Conservation (phyloP, 2,797 vertebrate genomes). For the Acridotheres tristis region DNA sequence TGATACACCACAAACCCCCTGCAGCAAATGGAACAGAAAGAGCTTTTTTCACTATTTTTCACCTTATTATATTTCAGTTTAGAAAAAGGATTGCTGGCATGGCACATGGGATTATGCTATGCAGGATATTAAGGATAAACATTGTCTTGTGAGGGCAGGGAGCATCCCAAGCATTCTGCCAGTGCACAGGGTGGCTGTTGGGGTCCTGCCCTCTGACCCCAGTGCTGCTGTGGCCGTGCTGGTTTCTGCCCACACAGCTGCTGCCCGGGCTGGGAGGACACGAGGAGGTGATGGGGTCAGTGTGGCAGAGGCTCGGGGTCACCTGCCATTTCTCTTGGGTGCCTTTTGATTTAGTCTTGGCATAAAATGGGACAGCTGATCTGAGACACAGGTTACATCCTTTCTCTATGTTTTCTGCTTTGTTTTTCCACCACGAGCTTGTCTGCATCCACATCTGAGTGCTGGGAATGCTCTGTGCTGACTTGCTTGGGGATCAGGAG, state of each 20-base stretch:
- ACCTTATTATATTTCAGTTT: neutral
- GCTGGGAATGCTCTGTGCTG: neutral
- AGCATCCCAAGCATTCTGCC: neutral
- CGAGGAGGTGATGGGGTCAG: neutral
- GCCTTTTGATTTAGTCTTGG: neutral
- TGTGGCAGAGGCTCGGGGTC: accelerated
- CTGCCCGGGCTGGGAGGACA: accelerated
- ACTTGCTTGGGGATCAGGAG: neutral
- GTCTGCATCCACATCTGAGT: neutral
- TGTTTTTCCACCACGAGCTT: neutral
- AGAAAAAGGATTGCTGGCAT: neutral
- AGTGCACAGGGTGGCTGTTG: accelerated
- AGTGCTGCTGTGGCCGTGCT: neutral
- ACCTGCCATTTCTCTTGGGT: neutral
- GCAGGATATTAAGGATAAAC: neutral
- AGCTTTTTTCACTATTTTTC: neutral
- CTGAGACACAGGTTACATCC: neutral
- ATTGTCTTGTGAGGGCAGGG: neutral
- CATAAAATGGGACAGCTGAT: neutral
- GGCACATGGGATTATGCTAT: neutral
- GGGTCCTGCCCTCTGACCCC: neutral
- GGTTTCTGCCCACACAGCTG: neutral
- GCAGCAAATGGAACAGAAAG: neutral
- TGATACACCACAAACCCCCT: neutral
- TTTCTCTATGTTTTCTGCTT: neutral